Evolutionary conservation across 2,797 vertebrate species (phyloP).

Genomic region (Enteromius argenteus): DNA sequence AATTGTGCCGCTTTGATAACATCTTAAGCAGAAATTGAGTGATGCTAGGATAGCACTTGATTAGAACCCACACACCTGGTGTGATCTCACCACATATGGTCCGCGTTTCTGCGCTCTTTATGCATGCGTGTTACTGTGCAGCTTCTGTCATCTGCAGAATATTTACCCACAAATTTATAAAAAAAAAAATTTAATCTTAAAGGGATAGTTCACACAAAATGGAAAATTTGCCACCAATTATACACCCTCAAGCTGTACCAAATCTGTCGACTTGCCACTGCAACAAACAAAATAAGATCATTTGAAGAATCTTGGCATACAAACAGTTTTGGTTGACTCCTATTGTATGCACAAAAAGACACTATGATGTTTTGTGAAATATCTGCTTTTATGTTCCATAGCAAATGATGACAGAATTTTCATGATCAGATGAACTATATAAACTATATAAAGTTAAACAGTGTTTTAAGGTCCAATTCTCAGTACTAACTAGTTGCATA

Average conservation of each 20-base stretch:
- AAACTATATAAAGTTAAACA: background rate
- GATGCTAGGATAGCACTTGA: conserved; percentile 24
- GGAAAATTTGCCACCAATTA: background rate
- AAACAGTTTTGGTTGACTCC: background rate
- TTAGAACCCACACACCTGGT: conserved; percentile 40
- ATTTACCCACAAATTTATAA: background rate
- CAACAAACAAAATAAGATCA: background rate
- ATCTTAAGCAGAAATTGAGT: conserved; percentile 34
- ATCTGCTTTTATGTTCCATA: background rate
- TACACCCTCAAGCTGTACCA: background rate
- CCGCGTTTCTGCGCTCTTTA: conserved; percentile 8
- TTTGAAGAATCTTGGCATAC: background rate
- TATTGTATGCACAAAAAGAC: background rate
- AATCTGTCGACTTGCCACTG: background rate
- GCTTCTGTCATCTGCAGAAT: conserved; percentile 1
- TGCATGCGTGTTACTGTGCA: background rate
- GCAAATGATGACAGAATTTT: background rate
- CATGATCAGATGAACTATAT: background rate
- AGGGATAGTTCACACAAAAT: background rate
- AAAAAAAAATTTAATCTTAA: background rate
- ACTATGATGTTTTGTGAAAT: background rate
- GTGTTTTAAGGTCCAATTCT: too few species aligned
- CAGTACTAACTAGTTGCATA: too few species aligned
- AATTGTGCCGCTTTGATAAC: background rate
- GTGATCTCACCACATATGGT: conserved; percentile 49